phyloP scores from a whole-genome alignment of 2,888 invertebrate species.

The Hedya salicella region DNA sequence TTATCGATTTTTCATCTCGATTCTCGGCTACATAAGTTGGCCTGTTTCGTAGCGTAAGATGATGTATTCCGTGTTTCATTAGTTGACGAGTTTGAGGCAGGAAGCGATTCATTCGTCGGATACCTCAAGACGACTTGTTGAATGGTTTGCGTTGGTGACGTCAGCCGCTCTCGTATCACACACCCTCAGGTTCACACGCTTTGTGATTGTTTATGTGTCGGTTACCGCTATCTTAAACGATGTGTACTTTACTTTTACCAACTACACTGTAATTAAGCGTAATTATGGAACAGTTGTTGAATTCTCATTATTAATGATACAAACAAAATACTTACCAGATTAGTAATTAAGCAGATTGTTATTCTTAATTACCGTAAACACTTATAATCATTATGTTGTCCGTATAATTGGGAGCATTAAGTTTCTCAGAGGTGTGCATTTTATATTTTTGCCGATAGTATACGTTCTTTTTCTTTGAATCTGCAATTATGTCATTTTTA shows the following conservation, averaged over 20 bases:
- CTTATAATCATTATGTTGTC: no score
- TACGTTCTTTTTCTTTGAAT: no score
- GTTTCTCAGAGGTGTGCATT: no score
- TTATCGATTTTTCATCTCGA: constrained; percentile 19
- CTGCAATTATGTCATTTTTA: no score
- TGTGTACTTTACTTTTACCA: constrained; percentile 11
- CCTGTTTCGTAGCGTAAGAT: background rate
- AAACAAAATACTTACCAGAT: background rate
- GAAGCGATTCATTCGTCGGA: constrained; percentile 32
- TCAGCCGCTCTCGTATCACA: background rate
- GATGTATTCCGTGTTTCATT: background rate
- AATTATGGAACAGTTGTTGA: background rate
- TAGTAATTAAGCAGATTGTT: background rate
- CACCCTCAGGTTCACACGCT: constrained; percentile 17
- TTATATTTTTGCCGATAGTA: no score
- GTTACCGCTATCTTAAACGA: constrained; percentile 28
- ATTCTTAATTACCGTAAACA: no score
- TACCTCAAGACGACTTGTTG: constrained; percentile 30
- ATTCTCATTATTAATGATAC: background rate
- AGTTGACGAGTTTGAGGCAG: constrained; percentile 13
- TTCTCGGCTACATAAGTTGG: background rate
- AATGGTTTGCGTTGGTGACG: constrained; percentile 27
- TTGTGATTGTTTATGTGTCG: constrained; percentile 18
- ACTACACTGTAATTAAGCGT: background rate
- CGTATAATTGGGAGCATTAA: no score